phyloP scores from a whole-genome alignment of 2,113 vertebrate genomes.

The Manacus vitellinus region DNA sequence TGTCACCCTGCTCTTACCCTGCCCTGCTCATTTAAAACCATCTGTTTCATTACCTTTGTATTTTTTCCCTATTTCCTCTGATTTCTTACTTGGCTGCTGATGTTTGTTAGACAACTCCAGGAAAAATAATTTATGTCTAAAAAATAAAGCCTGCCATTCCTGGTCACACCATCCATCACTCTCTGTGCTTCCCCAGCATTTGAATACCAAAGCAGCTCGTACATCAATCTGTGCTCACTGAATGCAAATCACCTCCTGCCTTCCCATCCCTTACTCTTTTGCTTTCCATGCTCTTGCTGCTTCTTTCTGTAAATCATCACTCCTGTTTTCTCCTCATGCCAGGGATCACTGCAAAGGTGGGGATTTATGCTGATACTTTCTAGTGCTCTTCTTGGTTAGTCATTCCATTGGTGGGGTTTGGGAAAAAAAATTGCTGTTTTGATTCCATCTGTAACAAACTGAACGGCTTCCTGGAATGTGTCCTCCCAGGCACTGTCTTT shows the following conservation, averaged over 20 bases:
- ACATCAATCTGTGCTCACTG: not conserved
- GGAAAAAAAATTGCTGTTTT: accelerated
- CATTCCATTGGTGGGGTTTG: not conserved
- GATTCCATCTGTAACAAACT: not conserved
- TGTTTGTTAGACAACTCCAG: not conserved
- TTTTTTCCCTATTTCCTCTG: not conserved
- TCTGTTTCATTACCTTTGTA: not conserved
- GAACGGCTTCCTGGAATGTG: accelerated
- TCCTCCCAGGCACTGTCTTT: not conserved
- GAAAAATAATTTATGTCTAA: not conserved
- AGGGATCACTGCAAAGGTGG: not conserved
- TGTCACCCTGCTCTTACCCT: not conserved
- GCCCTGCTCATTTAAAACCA: not conserved
- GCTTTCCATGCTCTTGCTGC: not conserved
- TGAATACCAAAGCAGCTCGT: not conserved
- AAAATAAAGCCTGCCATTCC: not conserved
- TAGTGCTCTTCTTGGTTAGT: not conserved
- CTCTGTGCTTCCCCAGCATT: not conserved
- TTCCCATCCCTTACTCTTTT: not conserved
- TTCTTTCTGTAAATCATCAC: not conserved
- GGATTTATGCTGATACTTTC: not conserved
- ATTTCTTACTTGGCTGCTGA: not conserved
- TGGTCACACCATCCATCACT: not conserved
- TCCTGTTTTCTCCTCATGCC: not conserved
- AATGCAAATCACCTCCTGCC: not conserved